Base-by-base conservation (phyloP, 2,888 invertebrate genomes). In the Pachymerium ferrugineum region DNA sequence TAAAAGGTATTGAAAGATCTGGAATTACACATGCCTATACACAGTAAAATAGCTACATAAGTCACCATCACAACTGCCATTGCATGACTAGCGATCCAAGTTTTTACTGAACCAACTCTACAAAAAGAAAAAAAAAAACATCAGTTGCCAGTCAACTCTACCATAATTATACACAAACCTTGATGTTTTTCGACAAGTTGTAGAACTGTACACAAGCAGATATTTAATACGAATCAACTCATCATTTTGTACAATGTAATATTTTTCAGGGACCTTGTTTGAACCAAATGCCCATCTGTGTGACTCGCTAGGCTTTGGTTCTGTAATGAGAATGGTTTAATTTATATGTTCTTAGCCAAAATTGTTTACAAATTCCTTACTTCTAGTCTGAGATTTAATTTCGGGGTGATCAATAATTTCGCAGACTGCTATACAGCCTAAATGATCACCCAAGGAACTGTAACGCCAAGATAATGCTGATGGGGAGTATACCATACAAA, bases 401-500 rank as follows among this genome's bases (percentile, higher is more conserved):
- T 87, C 86, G 1, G 88, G 87, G 79, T 91, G 88, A 81, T 91
- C 87, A 69, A 93, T 87, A 73, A 92, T 87, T 84, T 94, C 91
- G 83, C 93, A 91, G 76, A 93, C 83, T 1, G 92, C 92, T 69
- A 93, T 85, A 80, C 91, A 90, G 47, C 91, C 89, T 72, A 92
- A 83, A 77, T 89, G 87, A n/a, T 88, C 86, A 1, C 93, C 93
- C 72, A 92, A 86, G 75, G 86, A 83, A 79, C 92, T 92, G 28
- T 89, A 88, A 19, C 4, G 25, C 93, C 93, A 91, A 12, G 90
- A 87, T 79, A 87, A 87, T n/a, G 88, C 89, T 77, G 87, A 87
- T 31, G 89, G 90, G 80, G 91, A 90, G 79, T 89, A 89, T 33
- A 87, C 86, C 78, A 92, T 83, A 78, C 89, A 89, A 22, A 90